Evolutionary conservation across 2,113 vertebrate genomes (phyloP).

Genomic region (Eulemur macaco): DNA sequence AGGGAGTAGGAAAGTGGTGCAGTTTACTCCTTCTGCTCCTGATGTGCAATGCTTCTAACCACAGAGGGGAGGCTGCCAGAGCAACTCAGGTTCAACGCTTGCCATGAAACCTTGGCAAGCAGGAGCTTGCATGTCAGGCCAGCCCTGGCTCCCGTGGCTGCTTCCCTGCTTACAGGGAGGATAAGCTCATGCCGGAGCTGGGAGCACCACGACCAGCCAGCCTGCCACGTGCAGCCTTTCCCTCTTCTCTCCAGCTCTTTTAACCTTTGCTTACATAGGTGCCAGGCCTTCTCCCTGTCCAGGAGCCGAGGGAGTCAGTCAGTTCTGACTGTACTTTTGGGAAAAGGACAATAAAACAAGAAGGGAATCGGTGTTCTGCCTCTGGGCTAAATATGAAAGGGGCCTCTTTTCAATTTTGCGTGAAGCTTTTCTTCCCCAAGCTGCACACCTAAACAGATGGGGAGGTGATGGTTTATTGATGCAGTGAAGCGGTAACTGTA

Average conservation of each 20-base stretch:
- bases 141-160: not conserved
- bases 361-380: no score
- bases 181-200: not conserved
- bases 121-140: not conserved
- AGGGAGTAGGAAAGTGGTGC: not conserved
- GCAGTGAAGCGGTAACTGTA: not conserved
- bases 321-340: not conserved
- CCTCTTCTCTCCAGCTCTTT: not conserved
- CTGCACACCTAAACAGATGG: not conserved
- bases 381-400: not conserved
- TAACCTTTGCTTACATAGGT: not conserved
- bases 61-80: not conserved
- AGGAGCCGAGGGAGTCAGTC: not conserved
- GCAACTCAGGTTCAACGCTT: not conserved
- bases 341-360: not conserved
- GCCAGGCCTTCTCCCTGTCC: not conserved
- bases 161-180: not conserved
- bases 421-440: conserved; percentile 16
- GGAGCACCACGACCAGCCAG: not conserved
- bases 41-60: not conserved
- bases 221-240: not conserved
- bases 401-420: not conserved
- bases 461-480: conserved; percentile 1
- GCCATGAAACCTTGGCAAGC: not conserved
- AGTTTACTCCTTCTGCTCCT: not conserved